phyloP scores from a whole-genome alignment of 2,888 invertebrate genomes.

The Eurytoma adleriae region DNA sequence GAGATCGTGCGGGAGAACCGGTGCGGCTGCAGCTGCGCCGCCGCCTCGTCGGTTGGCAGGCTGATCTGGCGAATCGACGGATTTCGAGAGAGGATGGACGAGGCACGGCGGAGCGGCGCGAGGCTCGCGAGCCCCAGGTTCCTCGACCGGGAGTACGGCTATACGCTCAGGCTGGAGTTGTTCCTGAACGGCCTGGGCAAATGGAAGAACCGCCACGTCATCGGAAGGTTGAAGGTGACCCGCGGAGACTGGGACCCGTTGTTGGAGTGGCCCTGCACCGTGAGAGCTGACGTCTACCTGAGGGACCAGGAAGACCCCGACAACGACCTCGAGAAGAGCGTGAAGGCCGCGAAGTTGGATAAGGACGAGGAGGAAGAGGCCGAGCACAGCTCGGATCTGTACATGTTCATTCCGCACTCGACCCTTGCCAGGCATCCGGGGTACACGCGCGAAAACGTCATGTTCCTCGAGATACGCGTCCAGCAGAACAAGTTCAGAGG shows the following conservation, averaged over 20 bases:
- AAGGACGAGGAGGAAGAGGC: constrained; percentile 54
- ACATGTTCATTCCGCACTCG: constrained; percentile 83
- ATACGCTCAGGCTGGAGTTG: constrained; percentile 84
- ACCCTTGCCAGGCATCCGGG: constrained; percentile 79
- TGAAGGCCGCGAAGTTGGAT: constrained; percentile 63
- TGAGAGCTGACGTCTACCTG: constrained; percentile 82
- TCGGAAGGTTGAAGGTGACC: constrained; percentile 83
- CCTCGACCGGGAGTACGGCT: constrained; percentile 85
- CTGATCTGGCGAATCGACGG: constrained; percentile 85
- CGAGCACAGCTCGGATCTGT: constrained; percentile 66
- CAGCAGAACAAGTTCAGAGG: constrained; percentile 59
- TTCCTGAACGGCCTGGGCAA: constrained; percentile 86
- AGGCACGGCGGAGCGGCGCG: constrained; percentile 82
- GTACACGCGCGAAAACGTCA: constrained; percentile 80
- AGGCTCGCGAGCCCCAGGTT: constrained; percentile 83
- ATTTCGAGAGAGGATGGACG: constrained; percentile 81
- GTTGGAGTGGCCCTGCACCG: constrained; percentile 85
- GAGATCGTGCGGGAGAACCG: constrained; percentile 61
- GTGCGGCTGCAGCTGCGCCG: not conserved
- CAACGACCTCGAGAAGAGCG: constrained; percentile 75
- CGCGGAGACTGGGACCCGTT: constrained; percentile 85
- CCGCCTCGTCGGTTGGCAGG: constrained; percentile 75
- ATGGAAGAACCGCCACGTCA: constrained; percentile 86
- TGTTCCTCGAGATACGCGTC: constrained; percentile 80
- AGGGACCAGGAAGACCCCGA: constrained; percentile 80